Evolutionary conservation across 2,888 invertebrate species (phyloP).

Genomic region (Julus scandinavius): DNA sequence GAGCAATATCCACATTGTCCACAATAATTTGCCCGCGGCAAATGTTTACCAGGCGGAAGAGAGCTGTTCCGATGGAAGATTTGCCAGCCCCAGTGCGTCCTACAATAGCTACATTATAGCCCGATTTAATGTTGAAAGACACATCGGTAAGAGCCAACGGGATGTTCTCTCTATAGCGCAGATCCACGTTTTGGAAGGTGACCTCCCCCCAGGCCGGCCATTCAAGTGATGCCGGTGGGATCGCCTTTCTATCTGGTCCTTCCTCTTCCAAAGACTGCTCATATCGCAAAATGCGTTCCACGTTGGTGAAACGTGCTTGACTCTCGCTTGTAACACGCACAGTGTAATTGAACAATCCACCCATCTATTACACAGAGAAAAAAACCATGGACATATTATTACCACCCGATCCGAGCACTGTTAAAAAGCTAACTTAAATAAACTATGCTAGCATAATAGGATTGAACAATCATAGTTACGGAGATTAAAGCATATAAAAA

Average conservation of each 20-base stretch:
- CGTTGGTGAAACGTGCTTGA: conserved; percentile 68
- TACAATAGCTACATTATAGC: conserved; percentile 68
- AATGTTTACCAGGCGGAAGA: conserved; percentile 68
- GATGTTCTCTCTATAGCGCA: conserved; percentile 68
- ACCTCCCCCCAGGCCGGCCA: conserved; percentile 71
- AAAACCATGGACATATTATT: not conserved
- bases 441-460: not conserved
- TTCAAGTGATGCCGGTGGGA: conserved; percentile 64
- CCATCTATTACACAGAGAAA: conserved; percentile 33
- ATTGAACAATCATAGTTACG: no score
- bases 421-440: not conserved
- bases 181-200: conserved; percentile 69
- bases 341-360: conserved; percentile 64
- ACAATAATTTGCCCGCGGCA: conserved; percentile 69
- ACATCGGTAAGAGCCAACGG: conserved; percentile 70
- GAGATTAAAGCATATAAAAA: not conserved
- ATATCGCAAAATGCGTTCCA: conserved; percentile 67
- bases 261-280: conserved; percentile 62
- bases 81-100: conserved; percentile 54
- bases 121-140: conserved; percentile 69
- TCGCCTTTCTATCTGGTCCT: conserved; percentile 61
- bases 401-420: no score
- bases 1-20: conserved; percentile 69
- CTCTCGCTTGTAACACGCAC: conserved; percentile 68
- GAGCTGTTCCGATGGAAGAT: conserved; percentile 53